These are phyloP conservation scores for Stichopus horrens DNA, from an alignment of 53 echinoderm and acorn worm genomes.

Conservation along the genomic window DNA sequence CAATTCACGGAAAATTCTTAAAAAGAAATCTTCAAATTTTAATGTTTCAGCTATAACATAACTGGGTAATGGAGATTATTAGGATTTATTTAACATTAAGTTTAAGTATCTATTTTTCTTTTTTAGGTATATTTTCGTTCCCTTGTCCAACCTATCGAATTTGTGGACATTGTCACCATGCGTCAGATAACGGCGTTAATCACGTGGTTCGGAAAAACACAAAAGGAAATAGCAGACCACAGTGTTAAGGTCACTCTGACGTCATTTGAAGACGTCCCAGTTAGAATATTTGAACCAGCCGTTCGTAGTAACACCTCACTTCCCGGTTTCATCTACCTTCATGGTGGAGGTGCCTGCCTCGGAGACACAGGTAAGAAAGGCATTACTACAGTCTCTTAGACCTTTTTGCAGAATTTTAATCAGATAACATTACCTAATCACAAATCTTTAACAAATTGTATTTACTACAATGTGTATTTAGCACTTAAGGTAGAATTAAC, in stretches of 20 bases:
- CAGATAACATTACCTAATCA: no score
- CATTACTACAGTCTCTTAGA: no score
- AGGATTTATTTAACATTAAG: no score
- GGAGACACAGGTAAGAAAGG: constrained; percentile 61
- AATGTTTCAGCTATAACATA: no score
- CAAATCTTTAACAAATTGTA: no score
- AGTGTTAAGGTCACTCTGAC: constrained; percentile 30
- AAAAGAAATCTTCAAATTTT: no score
- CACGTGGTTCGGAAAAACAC: not conserved
- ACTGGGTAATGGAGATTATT: no score
- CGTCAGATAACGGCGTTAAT: not conserved
- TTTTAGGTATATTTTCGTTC: not conserved
- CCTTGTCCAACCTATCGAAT: constrained; percentile 1
- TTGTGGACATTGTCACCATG: constrained; percentile 6
- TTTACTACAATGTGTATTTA: no score
- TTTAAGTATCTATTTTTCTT: not conserved
- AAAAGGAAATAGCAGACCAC: not conserved
- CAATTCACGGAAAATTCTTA: no score
- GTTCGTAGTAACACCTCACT: not conserved
- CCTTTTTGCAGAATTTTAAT: not conserved
- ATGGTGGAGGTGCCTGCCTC: constrained; percentile 69
- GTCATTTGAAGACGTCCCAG: constrained; percentile 57
- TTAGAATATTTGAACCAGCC: constrained; percentile 69
- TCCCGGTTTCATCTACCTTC: constrained; percentile 60
- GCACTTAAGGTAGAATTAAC: no score